These are phyloP conservation scores for Cynopterus sphinx DNA, from an alignment of 2,797 vertebrate species.

Conservation along the genomic window DNA sequence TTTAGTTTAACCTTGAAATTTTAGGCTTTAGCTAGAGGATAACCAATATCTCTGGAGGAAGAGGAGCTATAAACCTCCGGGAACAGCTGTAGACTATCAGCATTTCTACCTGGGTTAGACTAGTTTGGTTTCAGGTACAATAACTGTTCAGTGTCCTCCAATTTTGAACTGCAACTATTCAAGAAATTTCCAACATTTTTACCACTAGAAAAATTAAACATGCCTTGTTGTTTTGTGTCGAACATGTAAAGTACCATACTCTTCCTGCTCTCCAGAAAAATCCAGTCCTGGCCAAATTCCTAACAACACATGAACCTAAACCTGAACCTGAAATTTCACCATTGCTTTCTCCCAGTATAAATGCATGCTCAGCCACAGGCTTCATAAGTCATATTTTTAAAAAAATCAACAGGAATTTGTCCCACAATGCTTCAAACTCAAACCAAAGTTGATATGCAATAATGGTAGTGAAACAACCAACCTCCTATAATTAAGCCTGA, in stretches of 20 bases:
- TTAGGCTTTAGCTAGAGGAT: background rate
- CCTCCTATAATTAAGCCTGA: background rate
- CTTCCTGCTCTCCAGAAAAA: background rate
- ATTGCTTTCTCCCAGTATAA: background rate
- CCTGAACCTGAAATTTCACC: background rate
- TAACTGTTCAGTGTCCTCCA: background rate
- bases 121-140: background rate
- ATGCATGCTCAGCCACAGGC: background rate
- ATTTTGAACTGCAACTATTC: background rate
- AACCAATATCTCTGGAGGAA: background rate
- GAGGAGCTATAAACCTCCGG: background rate
- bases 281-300: background rate
- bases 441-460: background rate
- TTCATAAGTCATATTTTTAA: background rate
- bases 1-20: background rate
- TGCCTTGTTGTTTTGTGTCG: background rate
- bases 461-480: background rate
- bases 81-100: background rate
- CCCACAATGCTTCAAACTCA: background rate
- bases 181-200: background rate
- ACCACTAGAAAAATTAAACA: background rate
- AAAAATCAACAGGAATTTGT: background rate
- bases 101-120: background rate
- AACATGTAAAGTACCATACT: background rate
- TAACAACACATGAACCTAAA: background rate